Percentiles rank a stretch among this genome's conserved stretches.
Conservation (phyloP, 2,113 vertebrate genomes). For the Nibea coibor region DNA sequence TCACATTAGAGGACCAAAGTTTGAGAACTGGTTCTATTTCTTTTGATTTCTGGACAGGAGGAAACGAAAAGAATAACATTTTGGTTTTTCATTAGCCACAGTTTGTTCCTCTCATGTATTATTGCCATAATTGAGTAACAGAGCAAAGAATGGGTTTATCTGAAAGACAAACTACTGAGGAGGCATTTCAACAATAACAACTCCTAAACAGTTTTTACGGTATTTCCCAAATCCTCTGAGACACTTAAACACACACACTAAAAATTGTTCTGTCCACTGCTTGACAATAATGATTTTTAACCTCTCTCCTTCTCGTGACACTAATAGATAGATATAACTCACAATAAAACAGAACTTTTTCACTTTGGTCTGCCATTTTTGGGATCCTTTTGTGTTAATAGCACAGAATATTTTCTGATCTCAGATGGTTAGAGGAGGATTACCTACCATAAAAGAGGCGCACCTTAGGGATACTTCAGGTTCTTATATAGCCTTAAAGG, state of each 20-base stretch:
- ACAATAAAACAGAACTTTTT: background rate
- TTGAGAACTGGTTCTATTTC: background rate
- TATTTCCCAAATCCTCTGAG: background rate
- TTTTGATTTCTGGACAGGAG: background rate
- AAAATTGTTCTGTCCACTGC: background rate
- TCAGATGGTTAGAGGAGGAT: background rate
- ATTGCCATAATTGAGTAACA: background rate
- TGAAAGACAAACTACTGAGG: background rate
- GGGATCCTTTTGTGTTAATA: background rate
- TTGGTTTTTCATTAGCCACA: background rate
- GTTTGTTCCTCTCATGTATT: background rate
- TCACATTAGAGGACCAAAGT: background rate
- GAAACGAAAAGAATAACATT: background rate
- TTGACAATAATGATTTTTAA: background rate
- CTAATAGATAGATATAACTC: background rate
- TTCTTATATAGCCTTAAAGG: conserved; percentile 11
- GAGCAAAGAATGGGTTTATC: background rate
- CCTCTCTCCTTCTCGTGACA: background rate
- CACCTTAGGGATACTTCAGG: background rate
- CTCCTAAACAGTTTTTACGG: background rate
- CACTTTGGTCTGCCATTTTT: background rate
- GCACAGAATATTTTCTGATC: background rate
- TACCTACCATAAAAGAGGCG: background rate
- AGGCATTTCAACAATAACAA: background rate
- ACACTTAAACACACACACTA: background rate